Conservation (phyloP, 1,140 invertebrate species). For the Holotrichia oblita region DNA sequence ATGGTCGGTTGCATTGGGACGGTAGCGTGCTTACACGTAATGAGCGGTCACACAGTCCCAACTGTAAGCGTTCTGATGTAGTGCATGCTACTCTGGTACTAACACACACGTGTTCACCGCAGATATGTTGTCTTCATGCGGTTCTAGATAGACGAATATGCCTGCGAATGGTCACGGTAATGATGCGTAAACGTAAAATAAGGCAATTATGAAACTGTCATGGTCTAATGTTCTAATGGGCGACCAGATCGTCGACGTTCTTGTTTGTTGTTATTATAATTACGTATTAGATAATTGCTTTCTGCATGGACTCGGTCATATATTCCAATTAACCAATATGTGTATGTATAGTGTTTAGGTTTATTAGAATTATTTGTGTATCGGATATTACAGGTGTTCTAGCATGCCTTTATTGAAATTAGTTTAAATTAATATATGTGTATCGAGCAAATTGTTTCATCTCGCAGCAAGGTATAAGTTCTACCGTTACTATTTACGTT, state of each 20-base stretch:
- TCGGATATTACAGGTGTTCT: not conserved
- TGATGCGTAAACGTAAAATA: slow-evolving; percentile 46
- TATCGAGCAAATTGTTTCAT: no score
- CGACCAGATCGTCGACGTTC: not conserved
- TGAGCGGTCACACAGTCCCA: not conserved
- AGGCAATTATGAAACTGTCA: slow-evolving; percentile 43
- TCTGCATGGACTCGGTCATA: not conserved
- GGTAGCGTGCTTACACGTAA: slow-evolving; percentile 28
- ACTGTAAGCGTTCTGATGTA: no score
- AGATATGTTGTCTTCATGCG: not conserved
- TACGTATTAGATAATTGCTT: not conserved
- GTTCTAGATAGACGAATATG: not conserved
- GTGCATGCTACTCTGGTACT: not conserved
- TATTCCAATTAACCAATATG: not conserved
- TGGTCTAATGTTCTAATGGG: slow-evolving; percentile 23
- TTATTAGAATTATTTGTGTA: not conserved
- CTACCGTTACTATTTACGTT: no score
- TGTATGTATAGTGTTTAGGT: not conserved
- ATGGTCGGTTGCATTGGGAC: not conserved
- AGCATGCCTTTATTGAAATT: not conserved
- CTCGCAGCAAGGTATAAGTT: no score
- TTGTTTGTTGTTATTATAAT: slow-evolving; percentile 26
- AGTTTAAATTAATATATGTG: no score
- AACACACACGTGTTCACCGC: not conserved
- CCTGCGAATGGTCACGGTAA: slow-evolving; percentile 36